Conservation (phyloP, 1,140 invertebrate species). For the Melanaphis sacchari region DNA sequence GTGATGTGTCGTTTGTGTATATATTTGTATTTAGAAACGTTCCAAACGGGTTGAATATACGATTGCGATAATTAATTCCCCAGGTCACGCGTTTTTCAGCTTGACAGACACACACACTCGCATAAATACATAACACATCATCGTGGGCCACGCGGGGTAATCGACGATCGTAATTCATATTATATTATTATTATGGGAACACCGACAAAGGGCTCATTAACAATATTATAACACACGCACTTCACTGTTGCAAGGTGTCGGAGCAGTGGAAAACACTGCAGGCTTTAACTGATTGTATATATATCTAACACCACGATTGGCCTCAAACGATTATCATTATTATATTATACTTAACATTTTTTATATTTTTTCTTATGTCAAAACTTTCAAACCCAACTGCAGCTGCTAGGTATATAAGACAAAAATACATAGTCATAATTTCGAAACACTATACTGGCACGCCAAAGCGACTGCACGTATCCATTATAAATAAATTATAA, state of each 20-base stretch:
- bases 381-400: neutral
- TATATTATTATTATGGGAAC: neutral
- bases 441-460: neutral
- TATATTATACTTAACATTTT: neutral
- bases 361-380: neutral
- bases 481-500: neutral
- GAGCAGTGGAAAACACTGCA: constrained; percentile 13
- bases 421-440: neutral
- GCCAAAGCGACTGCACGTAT: neutral
- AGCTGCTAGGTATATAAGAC: neutral
- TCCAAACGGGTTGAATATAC: neutral
- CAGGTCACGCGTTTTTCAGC: neutral
- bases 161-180: constrained; percentile 24
- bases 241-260: neutral
- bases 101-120: neutral
- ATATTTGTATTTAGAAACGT: neutral
- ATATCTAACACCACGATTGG: neutral
- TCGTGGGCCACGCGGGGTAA: neutral
- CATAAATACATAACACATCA: neutral
- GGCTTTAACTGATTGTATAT: neutral
- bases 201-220: constrained; percentile 41
- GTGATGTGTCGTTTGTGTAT: neutral
- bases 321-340: constrained; percentile 3
- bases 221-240: constrained; percentile 21
- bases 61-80: constrained; percentile 35